Evolutionary conservation across 2,113 vertebrate genomes (phyloP).

Genomic region (Apistogramma diplotaenia): DNA sequence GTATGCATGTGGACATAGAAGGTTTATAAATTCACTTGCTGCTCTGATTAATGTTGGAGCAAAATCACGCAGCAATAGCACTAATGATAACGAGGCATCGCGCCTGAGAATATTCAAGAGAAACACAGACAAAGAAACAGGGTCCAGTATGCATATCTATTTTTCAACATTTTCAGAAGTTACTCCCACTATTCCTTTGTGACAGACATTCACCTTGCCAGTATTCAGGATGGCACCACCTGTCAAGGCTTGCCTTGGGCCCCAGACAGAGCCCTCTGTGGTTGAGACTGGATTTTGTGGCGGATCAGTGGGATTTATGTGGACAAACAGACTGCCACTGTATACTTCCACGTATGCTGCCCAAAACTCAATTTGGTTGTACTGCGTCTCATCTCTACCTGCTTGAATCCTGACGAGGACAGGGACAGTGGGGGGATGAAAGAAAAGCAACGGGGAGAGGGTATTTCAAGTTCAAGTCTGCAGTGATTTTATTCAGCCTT

Average conservation of each 20-base stretch:
- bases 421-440: not conserved
- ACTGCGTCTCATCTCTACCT: conserved; percentile 33
- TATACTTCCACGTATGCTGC: conserved; percentile 42
- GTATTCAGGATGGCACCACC: conserved; percentile 55
- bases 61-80: conserved; percentile 56
- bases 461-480: conserved; percentile 36
- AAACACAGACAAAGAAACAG: not conserved
- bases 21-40: not conserved
- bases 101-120: not conserved
- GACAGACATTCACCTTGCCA: conserved; percentile 70
- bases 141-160: conserved; percentile 14
- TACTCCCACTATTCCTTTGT: conserved; percentile 37
- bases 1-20: not conserved
- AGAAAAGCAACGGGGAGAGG: not conserved
- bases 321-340: conserved; percentile 62
- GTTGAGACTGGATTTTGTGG: conserved; percentile 67
- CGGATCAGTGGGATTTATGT: conserved; percentile 67
- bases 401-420: conserved; percentile 41
- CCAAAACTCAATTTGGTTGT: conserved; percentile 47
- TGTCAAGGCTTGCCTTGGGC: conserved; percentile 56
- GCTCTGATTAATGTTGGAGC: conserved; percentile 43
- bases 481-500: not conserved
- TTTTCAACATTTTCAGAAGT: conserved; percentile 57
- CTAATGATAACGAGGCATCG: conserved; percentile 32
- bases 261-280: conserved; percentile 56